A percentile compares a stretch with the other conserved stretches of the same genome.
phyloP scores from a whole-genome alignment of 2,797 vertebrate genomes.

The Chrysocyon brachyurus region DNA sequence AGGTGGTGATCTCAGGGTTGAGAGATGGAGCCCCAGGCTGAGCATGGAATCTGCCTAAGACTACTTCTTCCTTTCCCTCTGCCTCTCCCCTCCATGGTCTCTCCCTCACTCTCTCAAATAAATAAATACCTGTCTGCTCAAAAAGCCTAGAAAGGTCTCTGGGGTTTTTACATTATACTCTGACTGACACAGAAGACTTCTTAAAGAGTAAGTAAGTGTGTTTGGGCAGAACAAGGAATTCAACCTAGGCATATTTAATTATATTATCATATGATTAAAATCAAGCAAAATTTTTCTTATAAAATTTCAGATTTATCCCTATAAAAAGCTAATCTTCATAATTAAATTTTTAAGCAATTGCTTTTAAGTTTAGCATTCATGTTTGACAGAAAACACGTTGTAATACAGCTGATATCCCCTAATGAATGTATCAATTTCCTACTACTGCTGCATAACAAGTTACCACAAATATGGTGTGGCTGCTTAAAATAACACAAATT shows the following conservation, averaged over 20 bases:
- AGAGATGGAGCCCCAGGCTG: background rate
- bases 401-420: background rate
- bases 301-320: background rate
- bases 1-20: background rate
- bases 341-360: background rate
- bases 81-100: background rate
- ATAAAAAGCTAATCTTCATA: background rate
- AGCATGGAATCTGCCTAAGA: background rate
- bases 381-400: background rate
- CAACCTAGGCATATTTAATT: background rate
- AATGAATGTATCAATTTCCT: background rate
- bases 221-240: background rate
- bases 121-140: background rate
- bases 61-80: background rate
- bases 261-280: background rate
- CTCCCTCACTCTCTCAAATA: background rate
- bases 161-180: no score
- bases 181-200: background rate
- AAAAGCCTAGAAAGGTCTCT: background rate
- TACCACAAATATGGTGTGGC: no score
- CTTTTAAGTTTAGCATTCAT: background rate
- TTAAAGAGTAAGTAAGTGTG: background rate
- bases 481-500: background rate
- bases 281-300: background rate
- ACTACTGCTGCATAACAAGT: background rate